Base-by-base conservation (phyloP, 2,888 invertebrate genomes). In the Epinotia brunnichana region DNA sequence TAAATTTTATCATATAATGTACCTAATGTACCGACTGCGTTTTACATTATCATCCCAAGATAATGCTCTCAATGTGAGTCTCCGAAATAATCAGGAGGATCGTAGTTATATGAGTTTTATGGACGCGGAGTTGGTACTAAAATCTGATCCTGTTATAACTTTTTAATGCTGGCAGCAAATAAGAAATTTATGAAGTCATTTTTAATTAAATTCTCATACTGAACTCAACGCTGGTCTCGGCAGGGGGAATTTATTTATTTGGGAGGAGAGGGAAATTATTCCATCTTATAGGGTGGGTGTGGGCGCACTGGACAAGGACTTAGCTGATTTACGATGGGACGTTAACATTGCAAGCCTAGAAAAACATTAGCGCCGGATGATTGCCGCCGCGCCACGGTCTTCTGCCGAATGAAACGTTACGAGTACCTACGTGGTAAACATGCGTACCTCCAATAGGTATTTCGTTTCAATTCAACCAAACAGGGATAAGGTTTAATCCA, bases 251-350 rank as follows among this genome's bases (percentile, higher is more conserved):
- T 78, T 81, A 80, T 83, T 83, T 82, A 82, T 82, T 81, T 80
- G 76, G 76, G 76, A 74, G 77, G 74, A 76, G 79, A 77, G 76
- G 80, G 80, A 82, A 82, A 82, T 85, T 81, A 86, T 85, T 83
- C 80, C 76, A 80, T 81, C 81, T 78, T 81, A 80, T 79, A 76
- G 80, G 77, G 75, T 79, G 80, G 78, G 78, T 77, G 75, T 79
- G 80, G 78, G 78, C 75, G 80, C 81, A 80, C 77, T 81, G 81
- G 81, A 76, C 80, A 82, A 81, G 83, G 83, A 80, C 80, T 61
- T 69, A 63, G 48, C 82, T 87, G 88, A 88, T 87, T 87, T 87
- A 88, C 86, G 80, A 76, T 67, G 77, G 78, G 81, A 83, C 83
- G 82, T 87, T 86, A 86, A 83, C 81, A 82, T 80, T 78, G 81